Conservation (phyloP, 2,888 invertebrate species). For the Brachyopa scutellaris region DNA sequence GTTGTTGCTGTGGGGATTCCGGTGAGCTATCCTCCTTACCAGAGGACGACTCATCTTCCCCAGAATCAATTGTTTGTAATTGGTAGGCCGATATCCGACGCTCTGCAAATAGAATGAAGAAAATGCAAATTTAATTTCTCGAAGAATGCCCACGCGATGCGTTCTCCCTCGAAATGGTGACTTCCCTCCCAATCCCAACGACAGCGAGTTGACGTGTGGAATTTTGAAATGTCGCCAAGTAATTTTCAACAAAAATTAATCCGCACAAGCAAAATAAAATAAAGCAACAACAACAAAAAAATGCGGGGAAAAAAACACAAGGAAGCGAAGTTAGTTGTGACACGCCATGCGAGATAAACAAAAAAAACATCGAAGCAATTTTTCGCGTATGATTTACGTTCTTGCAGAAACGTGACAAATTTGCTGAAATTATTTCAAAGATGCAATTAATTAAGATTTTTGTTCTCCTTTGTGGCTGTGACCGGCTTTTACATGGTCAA, state of each 20-base stretch:
- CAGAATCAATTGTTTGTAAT: constrained; percentile 79
- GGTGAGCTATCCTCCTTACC: constrained; percentile 80
- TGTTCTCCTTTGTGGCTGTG: neutral
- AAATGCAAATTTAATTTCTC: neutral
- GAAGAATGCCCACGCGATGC: neutral
- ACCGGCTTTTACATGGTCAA: constrained; percentile 43
- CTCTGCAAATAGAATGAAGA: constrained; percentile 75
- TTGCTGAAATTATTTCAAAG: constrained; percentile 51
- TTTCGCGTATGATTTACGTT: constrained; percentile 33
- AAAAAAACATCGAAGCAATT: constrained; percentile 11
- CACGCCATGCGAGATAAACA: neutral
- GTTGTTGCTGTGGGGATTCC: constrained; percentile 76
- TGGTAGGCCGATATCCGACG: constrained; percentile 81
- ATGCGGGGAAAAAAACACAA: constrained; percentile 8
- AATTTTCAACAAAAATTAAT: constrained; percentile 36
- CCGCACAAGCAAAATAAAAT: constrained; percentile 54
- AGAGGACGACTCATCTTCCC: constrained; percentile 81
- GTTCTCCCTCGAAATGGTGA: constrained; percentile 37
- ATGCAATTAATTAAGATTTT: constrained; percentile 57
- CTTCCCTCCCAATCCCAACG: neutral
- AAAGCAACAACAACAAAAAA: neutral
- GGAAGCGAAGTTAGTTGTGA: neutral
- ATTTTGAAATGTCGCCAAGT: constrained; percentile 63
- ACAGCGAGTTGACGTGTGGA: constrained; percentile 30
- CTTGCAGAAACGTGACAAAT: constrained; percentile 52